Evolutionary conservation across 92 coral and sea anemone genomes (phyloP).

Genomic region (Galaxea fascicularis): DNA sequence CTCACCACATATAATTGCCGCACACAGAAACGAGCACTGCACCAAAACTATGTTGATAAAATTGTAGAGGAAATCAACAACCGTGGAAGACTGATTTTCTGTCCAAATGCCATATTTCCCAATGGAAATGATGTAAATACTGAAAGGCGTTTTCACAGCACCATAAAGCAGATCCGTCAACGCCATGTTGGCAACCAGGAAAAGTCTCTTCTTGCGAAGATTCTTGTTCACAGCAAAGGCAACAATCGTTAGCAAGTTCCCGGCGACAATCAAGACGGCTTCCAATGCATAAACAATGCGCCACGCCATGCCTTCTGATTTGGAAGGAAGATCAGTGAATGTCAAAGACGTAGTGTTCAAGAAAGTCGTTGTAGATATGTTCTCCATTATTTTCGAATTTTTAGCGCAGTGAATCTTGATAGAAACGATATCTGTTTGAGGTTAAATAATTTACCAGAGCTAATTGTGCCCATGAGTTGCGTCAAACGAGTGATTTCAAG

Average conservation of each 20-base stretch:
- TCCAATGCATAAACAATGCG: neutral
- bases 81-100: no score
- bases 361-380: no score
- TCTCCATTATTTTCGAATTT: no score
- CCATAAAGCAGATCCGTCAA: neutral
- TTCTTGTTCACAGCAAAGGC: neutral
- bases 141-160: neutral
- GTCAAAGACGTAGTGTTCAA: no score
- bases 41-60: neutral
- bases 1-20: neutral
- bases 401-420: no score
- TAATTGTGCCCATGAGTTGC: no score
- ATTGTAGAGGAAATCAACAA: neutral
- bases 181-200: neutral
- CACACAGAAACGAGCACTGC: neutral
- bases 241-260: neutral
- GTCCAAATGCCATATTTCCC: neutral
- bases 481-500: no score
- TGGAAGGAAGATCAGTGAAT: no score
- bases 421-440: no score
- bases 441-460: no score
- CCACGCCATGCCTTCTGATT: neutral
- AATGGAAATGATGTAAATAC: neutral
- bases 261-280: neutral
- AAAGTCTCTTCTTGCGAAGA: neutral